phyloP scores from a whole-genome alignment of 2,797 vertebrate genomes.

The Muscicapa comitata region DNA sequence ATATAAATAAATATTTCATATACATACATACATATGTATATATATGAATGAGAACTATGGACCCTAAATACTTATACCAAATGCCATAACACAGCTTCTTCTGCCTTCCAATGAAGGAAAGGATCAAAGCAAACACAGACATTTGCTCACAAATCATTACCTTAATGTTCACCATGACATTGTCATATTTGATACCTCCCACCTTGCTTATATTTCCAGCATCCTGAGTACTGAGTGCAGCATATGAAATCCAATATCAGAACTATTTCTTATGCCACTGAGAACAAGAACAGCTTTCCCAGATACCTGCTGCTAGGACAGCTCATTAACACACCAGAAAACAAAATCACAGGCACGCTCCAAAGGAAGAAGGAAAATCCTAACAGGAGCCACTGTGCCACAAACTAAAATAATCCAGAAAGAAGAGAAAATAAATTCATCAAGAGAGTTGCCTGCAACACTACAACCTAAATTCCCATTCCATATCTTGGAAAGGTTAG shows the following conservation, averaged over 20 bases:
- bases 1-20: not conserved
- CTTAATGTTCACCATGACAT: rapidly evolving
- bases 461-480: not conserved
- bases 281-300: not conserved
- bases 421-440: not conserved
- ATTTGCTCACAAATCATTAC: not conserved
- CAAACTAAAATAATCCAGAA: not conserved
- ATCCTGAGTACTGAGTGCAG: not conserved
- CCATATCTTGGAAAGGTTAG: not conserved
- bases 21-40: too few relatives aligned
- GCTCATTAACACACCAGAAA: not conserved
- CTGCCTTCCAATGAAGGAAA: not conserved
- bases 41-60: not conserved
- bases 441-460: not conserved
- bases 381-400: not conserved
- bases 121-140: not conserved
- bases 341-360: not conserved
- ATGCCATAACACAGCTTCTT: not conserved
- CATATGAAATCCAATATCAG: not conserved
- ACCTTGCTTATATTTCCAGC: not conserved
- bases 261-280: not conserved
- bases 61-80: not conserved
- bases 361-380: not conserved
- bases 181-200: not conserved
- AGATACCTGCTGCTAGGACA: not conserved